Evolutionary conservation across 2,797 vertebrate genomes (phyloP).

Genomic region (Nannoperca obscura): DNA sequence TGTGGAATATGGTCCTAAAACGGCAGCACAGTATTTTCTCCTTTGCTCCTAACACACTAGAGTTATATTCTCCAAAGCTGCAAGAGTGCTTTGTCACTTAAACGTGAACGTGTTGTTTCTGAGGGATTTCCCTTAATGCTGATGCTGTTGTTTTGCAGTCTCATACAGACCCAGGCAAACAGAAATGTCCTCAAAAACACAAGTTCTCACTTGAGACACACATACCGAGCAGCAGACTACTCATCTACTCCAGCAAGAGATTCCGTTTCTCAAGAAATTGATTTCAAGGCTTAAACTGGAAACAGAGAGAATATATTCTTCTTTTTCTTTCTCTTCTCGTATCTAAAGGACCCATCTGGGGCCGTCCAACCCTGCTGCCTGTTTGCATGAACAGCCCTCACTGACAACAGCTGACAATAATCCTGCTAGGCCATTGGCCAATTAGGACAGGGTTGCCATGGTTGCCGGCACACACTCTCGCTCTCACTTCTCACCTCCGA

Average conservation of each 20-base stretch:
- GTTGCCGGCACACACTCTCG: conserved; percentile 70
- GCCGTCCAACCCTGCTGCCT: conserved; percentile 53
- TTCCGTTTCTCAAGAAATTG: conserved; percentile 25
- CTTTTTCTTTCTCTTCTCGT: conserved; percentile 6
- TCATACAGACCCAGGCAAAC: neutral
- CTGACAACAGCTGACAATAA: conserved; percentile 78
- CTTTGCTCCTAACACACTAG: neutral
- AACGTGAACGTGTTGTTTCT: neutral
- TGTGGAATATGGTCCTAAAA: neutral
- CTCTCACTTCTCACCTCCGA: conserved; percentile 77
- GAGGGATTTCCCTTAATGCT: neutral
- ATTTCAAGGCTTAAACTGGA: conserved; percentile 30
- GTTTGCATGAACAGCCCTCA: conserved; percentile 66
- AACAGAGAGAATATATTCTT: conserved; percentile 22
- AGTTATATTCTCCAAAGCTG: neutral
- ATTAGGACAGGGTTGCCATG: conserved; percentile 77
- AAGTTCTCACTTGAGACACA: conserved; percentile 5
- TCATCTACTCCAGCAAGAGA: neutral
- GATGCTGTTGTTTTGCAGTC: neutral
- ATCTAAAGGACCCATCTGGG: conserved; percentile 67
- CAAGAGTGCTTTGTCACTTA: neutral
- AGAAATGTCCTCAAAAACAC: neutral
- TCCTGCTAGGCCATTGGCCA: conserved; percentile 75
- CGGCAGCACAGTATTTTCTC: neutral
- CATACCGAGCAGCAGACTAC: neutral